phyloP scores from a whole-genome alignment of 1,140 invertebrate genomes.

The Magallana angulata region DNA sequence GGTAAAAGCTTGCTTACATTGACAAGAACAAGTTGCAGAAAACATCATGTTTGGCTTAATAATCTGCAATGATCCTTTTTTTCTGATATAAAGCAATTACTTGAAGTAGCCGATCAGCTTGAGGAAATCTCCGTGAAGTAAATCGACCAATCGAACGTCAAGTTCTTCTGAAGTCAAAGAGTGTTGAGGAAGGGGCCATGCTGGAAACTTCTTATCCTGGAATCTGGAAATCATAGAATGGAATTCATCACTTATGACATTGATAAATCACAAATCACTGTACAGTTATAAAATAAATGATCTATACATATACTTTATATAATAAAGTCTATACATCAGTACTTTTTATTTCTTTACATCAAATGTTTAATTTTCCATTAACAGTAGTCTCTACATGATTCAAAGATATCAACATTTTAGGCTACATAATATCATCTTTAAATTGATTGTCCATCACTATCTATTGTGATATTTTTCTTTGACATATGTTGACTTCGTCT shows the following conservation, averaged over 20 bases:
- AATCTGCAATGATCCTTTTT: neutral
- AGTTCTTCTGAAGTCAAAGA: slow-evolving; percentile 60
- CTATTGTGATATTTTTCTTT: no score
- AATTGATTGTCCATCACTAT: no score
- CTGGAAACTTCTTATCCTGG: slow-evolving; percentile 46
- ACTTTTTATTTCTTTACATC: no score
- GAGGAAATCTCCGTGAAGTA: slow-evolving; percentile 72
- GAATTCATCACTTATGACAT: neutral
- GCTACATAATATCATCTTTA: no score
- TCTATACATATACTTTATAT: neutral
- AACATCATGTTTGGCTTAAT: no score
- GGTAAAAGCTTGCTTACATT: no score
- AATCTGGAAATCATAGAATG: slow-evolving; percentile 48
- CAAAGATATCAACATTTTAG: no score
- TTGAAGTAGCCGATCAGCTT: slow-evolving; percentile 66
- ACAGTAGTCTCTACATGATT: no score
- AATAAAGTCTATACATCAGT: no score
- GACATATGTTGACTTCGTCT: no score
- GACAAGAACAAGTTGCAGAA: no score
- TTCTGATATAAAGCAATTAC: slow-evolving; percentile 51
- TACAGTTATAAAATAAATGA: neutral
- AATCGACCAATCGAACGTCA: slow-evolving; percentile 65
- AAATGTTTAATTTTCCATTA: no score
- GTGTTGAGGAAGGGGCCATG: slow-evolving; percentile 30
- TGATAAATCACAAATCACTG: neutral